Percentiles rank a stretch among this genome's conserved stretches.
Evolutionary conservation across 2,888 invertebrate genomes (phyloP).

Genomic region (Diplazon laetatorius): DNA sequence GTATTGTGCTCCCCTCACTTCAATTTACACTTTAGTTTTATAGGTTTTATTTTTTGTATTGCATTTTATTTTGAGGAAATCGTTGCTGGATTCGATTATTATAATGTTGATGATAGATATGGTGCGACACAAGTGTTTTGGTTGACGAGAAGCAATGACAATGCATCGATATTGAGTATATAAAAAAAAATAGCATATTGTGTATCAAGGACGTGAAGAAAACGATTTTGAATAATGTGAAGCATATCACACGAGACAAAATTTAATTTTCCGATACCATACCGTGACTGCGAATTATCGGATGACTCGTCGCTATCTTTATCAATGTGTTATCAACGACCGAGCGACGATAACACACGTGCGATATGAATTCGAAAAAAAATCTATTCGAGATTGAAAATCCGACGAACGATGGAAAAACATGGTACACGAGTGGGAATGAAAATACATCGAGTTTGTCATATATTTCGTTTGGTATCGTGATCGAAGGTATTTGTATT

Average conservation of each 20-base stretch:
- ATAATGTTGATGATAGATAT: background rate
- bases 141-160: too few species aligned
- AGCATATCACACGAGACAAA: too few species aligned
- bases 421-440: constrained; percentile 4
- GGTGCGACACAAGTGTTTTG: too few species aligned
- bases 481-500: constrained; percentile 8
- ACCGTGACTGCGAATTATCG: background rate
- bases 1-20: background rate
- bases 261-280: background rate
- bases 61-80: background rate
- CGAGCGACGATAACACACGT: constrained; percentile 18
- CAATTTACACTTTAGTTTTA: background rate
- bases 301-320: constrained; percentile 6
- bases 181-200: too few species aligned
- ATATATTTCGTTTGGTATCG: constrained; percentile 29
- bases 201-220: too few species aligned
- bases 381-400: constrained; percentile 45
- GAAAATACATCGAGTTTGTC: constrained; percentile 12
- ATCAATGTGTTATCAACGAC: constrained; percentile 41
- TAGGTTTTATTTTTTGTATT: background rate
- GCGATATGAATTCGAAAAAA: constrained; percentile 21
- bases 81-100: background rate
- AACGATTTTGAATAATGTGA: too few species aligned
- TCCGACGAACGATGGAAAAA: constrained; percentile 3
- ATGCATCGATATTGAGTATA: too few species aligned